These are phyloP conservation scores for Cheilosia vernalis DNA, from an alignment of 2,888 invertebrate genomes.

Conservation along the genomic window DNA sequence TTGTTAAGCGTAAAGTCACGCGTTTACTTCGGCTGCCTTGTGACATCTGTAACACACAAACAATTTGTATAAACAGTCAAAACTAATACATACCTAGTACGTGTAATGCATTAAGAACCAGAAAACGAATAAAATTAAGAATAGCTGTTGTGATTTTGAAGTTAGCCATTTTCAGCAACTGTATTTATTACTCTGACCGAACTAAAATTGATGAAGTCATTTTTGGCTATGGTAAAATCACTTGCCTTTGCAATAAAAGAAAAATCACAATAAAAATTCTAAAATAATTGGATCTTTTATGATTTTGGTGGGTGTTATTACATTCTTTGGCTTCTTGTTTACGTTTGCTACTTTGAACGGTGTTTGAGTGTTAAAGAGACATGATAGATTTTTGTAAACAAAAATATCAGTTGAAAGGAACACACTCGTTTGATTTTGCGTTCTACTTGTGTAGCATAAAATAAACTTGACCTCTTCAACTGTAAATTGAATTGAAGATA, in stretches of 20 bases:
- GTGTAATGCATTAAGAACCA: conserved; percentile 8
- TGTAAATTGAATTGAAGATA: conserved; percentile 10
- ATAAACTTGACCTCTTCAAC: conserved; percentile 14
- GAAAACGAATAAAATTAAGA: background rate
- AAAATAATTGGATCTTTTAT: conserved; percentile 3
- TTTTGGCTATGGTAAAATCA: background rate
- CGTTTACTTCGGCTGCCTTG: background rate
- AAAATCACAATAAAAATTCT: background rate
- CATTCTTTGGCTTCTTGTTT: background rate
- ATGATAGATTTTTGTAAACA: conserved; percentile 1
- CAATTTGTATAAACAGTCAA: background rate
- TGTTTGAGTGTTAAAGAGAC: background rate
- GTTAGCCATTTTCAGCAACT: background rate
- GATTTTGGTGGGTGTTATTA: background rate
- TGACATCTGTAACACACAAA: background rate
- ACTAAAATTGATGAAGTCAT: background rate
- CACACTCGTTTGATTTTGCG: conserved; percentile 1
- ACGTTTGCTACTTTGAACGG: background rate
- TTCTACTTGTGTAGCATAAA: background rate
- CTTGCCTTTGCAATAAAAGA: background rate
- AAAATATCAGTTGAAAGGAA: background rate
- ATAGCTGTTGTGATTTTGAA: background rate
- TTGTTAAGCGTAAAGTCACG: no score
- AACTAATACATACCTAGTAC: background rate
- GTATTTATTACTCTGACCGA: conserved; percentile 6